Percentiles rank a stretch among this genome's conserved stretches.
phyloP scores from a whole-genome alignment of 2,888 invertebrate genomes.

The Cabera pusaria region DNA sequence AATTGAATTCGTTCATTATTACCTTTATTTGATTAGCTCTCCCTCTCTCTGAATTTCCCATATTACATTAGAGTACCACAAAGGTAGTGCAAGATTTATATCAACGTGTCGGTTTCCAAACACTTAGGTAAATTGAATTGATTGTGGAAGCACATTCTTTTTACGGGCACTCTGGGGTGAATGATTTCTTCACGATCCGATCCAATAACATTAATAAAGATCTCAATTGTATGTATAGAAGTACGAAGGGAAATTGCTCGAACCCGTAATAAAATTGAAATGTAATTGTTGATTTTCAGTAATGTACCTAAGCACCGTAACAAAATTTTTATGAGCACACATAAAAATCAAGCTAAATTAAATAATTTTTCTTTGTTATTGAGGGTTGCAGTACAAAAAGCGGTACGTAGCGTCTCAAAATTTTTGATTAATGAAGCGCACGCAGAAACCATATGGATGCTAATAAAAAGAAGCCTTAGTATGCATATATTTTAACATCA shows the following conservation, averaged over 20 bases:
- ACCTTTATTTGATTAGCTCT: conserved; percentile 14
- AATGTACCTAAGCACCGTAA: neutral
- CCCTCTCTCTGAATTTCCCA: conserved; percentile 13
- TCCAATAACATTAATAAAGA: conserved; percentile 4
- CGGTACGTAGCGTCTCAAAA: too few species aligned
- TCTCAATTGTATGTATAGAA: conserved; percentile 2
- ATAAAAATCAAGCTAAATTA: too few species aligned
- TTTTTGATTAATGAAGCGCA: too few species aligned
- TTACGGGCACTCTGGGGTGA: conserved; percentile 1
- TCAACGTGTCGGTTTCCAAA: conserved; percentile 8
- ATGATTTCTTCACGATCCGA: conserved; percentile 9
- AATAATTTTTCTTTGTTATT: too few species aligned
- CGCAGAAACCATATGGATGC: too few species aligned
- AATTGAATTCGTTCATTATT: conserved; percentile 20
- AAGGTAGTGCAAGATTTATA: conserved; percentile 15
- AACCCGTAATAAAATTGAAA: conserved; percentile 30
- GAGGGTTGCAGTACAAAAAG: too few species aligned
- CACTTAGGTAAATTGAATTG: conserved; percentile 18
- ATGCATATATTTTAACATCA: too few species aligned
- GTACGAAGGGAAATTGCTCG: conserved; percentile 1
- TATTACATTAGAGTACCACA: conserved; percentile 14
- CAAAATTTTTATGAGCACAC: too few species aligned
- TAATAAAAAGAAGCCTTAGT: too few species aligned
- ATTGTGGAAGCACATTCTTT: conserved; percentile 9
- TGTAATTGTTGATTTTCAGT: conserved; percentile 4